Conservation (phyloP, 35 echinoderm and acorn worm genomes). For the Strongylocentrotus purpuratus region DNA sequence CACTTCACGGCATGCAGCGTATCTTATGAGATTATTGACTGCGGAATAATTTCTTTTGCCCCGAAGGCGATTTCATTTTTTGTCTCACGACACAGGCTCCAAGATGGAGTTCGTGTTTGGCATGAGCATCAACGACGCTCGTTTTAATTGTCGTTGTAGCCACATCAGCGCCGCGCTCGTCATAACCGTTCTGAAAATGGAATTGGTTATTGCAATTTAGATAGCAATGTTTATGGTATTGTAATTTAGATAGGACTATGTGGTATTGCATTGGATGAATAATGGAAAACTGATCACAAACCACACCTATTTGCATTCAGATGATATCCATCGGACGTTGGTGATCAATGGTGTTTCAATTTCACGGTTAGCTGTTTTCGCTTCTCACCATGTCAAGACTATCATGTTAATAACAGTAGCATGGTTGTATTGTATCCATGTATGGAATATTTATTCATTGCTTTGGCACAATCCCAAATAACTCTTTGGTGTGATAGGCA, state of each 20-base stretch:
- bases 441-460: too few species aligned
- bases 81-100: background rate
- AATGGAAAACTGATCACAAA: background rate
- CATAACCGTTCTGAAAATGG: background rate
- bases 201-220: background rate
- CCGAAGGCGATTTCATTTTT: background rate
- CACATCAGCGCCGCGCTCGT: background rate
- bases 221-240: background rate
- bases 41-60: background rate
- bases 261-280: background rate
- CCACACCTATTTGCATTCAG: constrained; percentile 2
- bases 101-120: background rate
- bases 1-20: background rate
- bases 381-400: too few species aligned
- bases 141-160: background rate
- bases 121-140: background rate
- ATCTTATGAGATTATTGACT: constrained; percentile 5
- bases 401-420: too few species aligned
- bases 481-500: too few species aligned
- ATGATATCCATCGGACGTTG: background rate
- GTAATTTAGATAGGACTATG: too few species aligned
- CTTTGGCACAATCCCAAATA: too few species aligned
- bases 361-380: background rate
- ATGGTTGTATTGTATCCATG: too few species aligned
- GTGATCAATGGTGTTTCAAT: background rate